phyloP scores from a whole-genome alignment of 1,140 invertebrate genomes.

The Gyrodactylus bullatarudis region DNA sequence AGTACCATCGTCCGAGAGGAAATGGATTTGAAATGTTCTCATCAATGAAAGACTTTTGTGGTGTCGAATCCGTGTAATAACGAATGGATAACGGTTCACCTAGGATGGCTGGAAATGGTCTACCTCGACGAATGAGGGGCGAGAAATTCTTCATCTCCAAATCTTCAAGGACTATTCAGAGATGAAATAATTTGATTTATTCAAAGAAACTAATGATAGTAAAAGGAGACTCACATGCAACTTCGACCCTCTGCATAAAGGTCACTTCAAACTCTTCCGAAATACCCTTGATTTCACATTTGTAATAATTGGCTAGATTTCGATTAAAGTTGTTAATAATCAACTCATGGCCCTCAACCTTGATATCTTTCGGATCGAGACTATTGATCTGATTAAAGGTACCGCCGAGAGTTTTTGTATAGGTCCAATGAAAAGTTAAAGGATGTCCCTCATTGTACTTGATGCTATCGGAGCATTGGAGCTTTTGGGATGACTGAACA shows the following conservation, averaged over 20 bases:
- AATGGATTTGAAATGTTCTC: neutral
- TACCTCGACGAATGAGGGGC: neutral
- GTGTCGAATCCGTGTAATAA: neutral
- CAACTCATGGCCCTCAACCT: neutral
- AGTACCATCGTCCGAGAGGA: neutral
- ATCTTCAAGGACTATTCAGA: neutral
- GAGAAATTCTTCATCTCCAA: neutral
- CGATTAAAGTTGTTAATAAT: neutral
- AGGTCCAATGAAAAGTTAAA: neutral
- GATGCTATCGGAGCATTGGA: no score
- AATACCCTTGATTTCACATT: neutral
- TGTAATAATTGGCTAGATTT: neutral
- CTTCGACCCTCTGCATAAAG: neutral
- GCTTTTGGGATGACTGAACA: no score
- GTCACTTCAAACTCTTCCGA: neutral
- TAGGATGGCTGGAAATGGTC: neutral
- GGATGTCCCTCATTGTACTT: no score
- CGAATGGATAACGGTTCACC: neutral
- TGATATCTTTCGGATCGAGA: neutral
- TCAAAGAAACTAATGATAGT: no score
- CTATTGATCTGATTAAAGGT: neutral
- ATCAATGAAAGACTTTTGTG: neutral
- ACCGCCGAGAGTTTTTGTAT: neutral
- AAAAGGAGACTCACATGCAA: neutral
- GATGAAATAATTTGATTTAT: no score